These are phyloP conservation scores for Tetramorium parvispinum DNA, from an alignment of 1,140 invertebrate genomes.

Conservation along the genomic window DNA sequence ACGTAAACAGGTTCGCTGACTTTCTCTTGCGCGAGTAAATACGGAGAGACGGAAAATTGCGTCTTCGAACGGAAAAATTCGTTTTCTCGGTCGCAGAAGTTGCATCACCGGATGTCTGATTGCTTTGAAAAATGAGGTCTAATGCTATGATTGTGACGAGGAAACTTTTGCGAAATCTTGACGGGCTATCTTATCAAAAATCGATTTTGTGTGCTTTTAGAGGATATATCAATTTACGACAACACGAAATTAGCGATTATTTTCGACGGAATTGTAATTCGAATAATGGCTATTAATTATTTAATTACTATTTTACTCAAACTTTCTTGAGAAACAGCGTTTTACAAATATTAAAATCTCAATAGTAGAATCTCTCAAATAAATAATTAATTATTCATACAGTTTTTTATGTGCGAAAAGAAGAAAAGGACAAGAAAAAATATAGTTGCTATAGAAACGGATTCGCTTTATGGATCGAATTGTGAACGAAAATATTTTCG, in stretches of 20 bases:
- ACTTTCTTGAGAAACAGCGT: not conserved
- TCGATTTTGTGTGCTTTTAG: not conserved
- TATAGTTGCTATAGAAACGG: not conserved
- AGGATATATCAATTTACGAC: not conserved
- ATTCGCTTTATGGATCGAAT: not conserved
- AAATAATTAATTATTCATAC: not conserved
- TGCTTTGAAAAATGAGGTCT: constrained; percentile 64
- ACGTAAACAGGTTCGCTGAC: constrained; percentile 62
- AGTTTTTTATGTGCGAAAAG: not conserved
- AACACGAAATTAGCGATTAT: not conserved
- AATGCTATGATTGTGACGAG: not conserved
- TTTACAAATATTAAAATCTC: not conserved
- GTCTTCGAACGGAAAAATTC: constrained; percentile 63
- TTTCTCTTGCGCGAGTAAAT: not conserved
- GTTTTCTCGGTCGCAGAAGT: constrained; percentile 41
- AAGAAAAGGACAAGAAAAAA: not conserved
- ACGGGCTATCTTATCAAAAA: constrained; percentile 41
- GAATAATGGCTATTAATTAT: not conserved
- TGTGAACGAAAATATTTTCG: constrained; percentile 41
- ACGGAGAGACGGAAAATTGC: not conserved
- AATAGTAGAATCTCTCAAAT: not conserved
- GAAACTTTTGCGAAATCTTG: constrained; percentile 62
- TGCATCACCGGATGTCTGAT: constrained; percentile 40
- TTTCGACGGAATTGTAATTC: not conserved
- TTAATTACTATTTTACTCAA: not conserved